Percentiles rank a stretch among this genome's conserved stretches.
Evolutionary conservation across 2,888 invertebrate genomes (phyloP).

Genomic region (Eugnorisma glareosa): DNA sequence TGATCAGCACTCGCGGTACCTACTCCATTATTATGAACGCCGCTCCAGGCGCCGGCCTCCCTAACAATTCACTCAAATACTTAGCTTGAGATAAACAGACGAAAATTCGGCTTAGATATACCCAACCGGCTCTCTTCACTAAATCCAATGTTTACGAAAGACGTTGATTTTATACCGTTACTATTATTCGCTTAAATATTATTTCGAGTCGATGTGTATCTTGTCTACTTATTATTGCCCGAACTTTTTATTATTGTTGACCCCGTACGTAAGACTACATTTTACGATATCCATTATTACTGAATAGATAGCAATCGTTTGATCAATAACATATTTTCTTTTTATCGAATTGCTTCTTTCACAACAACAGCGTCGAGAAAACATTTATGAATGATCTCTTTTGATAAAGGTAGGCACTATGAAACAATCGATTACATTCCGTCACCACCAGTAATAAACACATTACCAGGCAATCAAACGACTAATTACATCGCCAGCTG

Average conservation of each 20-base stretch:
- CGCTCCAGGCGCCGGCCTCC: slow-evolving; percentile 72
- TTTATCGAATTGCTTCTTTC: background rate
- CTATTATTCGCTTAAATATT: slow-evolving; percentile 39
- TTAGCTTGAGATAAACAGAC: slow-evolving; percentile 66
- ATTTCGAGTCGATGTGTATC: slow-evolving; percentile 19
- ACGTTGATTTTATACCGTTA: slow-evolving; percentile 47
- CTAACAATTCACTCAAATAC: slow-evolving; percentile 71
- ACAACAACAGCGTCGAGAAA: background rate
- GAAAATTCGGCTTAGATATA: slow-evolving; percentile 61
- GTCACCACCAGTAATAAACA: slow-evolving; percentile 41
- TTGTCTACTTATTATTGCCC: background rate
- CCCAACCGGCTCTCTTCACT: slow-evolving; percentile 41
- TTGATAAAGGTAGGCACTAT: background rate
- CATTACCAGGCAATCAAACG: slow-evolving; percentile 39
- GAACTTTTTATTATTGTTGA: slow-evolving; percentile 23
- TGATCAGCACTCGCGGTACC: slow-evolving; percentile 75
- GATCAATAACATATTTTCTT: slow-evolving; percentile 18
- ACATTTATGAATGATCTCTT: background rate
- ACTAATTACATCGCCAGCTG: slow-evolving; percentile 47
- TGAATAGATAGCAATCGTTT: slow-evolving; percentile 4
- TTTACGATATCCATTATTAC: slow-evolving; percentile 1
- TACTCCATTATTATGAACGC: slow-evolving; percentile 72
- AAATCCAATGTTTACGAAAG: slow-evolving; percentile 49
- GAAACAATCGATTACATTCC: slow-evolving; percentile 25
- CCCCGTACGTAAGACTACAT: background rate